These are phyloP conservation scores for Chloroclysta siterata DNA, from an alignment of 2,888 invertebrate genomes.

Conservation along the genomic window DNA sequence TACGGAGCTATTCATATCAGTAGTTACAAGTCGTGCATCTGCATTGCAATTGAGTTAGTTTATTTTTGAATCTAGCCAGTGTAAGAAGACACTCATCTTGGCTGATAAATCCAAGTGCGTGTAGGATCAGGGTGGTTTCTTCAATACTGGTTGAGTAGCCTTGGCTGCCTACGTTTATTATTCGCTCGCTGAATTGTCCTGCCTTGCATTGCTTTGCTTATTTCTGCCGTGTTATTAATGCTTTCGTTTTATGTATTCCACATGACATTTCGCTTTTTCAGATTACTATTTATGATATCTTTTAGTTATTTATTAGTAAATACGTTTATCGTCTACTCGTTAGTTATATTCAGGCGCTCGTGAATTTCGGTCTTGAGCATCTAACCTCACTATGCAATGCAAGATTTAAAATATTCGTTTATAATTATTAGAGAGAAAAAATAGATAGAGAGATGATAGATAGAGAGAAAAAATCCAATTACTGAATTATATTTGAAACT, in stretches of 20 bases:
- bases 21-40: constrained; percentile 57
- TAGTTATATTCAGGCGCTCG: constrained; percentile 65
- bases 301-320: constrained; percentile 29
- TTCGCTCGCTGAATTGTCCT: constrained; percentile 61
- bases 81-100: constrained; percentile 48
- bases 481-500: no score
- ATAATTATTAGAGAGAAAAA: no score
- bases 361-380: constrained; percentile 56
- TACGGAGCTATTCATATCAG: constrained; percentile 50
- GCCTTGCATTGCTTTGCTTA: constrained; percentile 53
- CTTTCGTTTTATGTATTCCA: constrained; percentile 11
- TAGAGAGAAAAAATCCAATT: no score
- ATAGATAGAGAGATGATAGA: no score
- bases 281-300: constrained; percentile 25
- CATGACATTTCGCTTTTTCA: constrained; percentile 13
- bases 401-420: constrained; percentile 17
- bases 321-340: constrained; percentile 50
- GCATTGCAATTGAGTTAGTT: constrained; percentile 70
- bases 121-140: constrained; percentile 58
- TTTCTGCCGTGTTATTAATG: constrained; percentile 49
- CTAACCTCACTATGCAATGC: constrained; percentile 11
- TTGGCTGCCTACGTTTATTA: constrained; percentile 60
- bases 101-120: constrained; percentile 10
- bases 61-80: constrained; percentile 73
- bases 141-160: constrained; percentile 61